Conservation (phyloP, 2,797 vertebrate species). For the Tachyglossus aculeatus region DNA sequence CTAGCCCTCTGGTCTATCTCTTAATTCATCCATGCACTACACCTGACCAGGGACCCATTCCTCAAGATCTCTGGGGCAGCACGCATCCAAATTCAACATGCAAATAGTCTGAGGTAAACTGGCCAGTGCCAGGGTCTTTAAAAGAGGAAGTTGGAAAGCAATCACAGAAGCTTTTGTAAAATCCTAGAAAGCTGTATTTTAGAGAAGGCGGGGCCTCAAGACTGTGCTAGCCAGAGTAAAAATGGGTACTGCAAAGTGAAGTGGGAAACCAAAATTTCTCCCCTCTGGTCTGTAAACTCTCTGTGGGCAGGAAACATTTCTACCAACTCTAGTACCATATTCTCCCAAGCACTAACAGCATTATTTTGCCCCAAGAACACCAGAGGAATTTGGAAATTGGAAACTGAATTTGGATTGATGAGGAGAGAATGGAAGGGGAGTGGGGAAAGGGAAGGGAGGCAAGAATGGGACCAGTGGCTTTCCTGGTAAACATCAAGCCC, state of each 20-base stretch:
- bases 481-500: background rate
- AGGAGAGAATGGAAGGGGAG: background rate
- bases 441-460: background rate
- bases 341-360: no score
- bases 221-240: no score
- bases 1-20: no score
- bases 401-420: background rate
- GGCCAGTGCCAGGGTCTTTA: background rate
- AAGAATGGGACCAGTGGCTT: background rate
- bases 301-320: no score
- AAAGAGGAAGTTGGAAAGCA: background rate
- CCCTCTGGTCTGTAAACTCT: no score
- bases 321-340: no score
- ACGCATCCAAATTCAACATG: background rate
- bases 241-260: no score
- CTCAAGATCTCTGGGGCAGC: no score
- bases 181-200: background rate
- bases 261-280: no score
- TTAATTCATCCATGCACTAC: no score
- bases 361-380: background rate
- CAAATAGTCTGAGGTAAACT: background rate
- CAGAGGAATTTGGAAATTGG: background rate
- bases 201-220: background rate
- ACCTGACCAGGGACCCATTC: no score
- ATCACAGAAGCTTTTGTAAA: background rate